Conservation (phyloP, 2,888 invertebrate species). For the Cremastinae sp. region DNA sequence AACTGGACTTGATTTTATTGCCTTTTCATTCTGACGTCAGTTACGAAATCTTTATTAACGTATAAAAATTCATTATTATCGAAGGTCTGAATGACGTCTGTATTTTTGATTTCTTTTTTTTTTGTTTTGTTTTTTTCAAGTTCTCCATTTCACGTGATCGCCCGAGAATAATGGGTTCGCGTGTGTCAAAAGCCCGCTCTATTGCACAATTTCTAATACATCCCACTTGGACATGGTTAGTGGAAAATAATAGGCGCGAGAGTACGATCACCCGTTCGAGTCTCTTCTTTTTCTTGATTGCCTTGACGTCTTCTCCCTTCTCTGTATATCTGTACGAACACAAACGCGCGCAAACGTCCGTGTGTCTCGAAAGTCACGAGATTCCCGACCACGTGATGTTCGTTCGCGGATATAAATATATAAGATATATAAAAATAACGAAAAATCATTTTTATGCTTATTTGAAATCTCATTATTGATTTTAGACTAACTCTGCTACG, state of each 20-base stretch:
- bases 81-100: not conserved
- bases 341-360: conserved; percentile 26
- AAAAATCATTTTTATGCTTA: not conserved
- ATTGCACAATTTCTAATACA: conserved; percentile 51
- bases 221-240: conserved; percentile 36
- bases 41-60: conserved; percentile 11
- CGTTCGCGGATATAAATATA: conserved; percentile 25
- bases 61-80: conserved; percentile 6
- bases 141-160: conserved; percentile 4
- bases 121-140: not conserved
- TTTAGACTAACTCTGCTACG: not conserved
- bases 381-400: conserved; percentile 39
- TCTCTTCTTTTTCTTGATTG: conserved; percentile 58
- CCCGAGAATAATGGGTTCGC: conserved; percentile 45
- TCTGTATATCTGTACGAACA: conserved; percentile 7
- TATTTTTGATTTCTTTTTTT: conserved; percentile 7
- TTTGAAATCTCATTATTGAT: conserved; percentile 13
- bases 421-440: conserved; percentile 2
- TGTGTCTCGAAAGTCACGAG: conserved; percentile 36
- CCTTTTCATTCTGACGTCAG: not conserved
- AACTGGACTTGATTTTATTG: too few relatives aligned
- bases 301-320: conserved; percentile 52
- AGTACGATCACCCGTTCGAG: conserved; percentile 60
- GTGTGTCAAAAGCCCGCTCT: conserved; percentile 38
- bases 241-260: conserved; percentile 57